Conservation (phyloP, 1,140 invertebrate genomes). For the Cardiocondyla obscurior region DNA sequence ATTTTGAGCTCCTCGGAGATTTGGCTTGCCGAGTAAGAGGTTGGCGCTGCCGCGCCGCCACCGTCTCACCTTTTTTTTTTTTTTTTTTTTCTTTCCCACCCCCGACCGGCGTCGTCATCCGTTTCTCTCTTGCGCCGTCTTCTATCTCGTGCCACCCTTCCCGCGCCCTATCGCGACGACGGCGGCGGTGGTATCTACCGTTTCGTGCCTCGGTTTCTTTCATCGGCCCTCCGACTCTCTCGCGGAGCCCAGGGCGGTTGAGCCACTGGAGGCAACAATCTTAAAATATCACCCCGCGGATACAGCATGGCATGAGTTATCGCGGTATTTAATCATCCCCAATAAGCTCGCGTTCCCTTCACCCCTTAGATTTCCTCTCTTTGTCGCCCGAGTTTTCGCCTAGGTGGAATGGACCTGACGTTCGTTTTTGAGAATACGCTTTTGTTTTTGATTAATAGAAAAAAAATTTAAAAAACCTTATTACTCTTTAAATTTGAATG, state of each 20-base stretch:
- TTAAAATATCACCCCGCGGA: slow-evolving; percentile 77
- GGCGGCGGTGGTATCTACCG: slow-evolving; percentile 35
- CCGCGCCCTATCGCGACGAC: slow-evolving; percentile 18
- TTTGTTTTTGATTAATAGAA: slow-evolving; percentile 7
- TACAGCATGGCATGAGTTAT: slow-evolving; percentile 73
- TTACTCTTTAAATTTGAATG: slow-evolving; percentile 5
- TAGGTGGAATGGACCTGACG: slow-evolving; percentile 9
- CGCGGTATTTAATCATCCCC: slow-evolving; percentile 80
- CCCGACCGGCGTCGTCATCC: slow-evolving; percentile 10
- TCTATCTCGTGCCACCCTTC: not conserved
- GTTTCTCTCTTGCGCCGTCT: slow-evolving; percentile 31
- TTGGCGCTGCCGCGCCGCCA: not conserved
- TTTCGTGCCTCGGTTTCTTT: slow-evolving; percentile 40
- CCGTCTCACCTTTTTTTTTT: not conserved
- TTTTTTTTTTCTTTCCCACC: not conserved
- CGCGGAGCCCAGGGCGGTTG: not conserved
- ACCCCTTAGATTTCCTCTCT: slow-evolving; percentile 54
- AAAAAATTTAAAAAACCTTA: slow-evolving; percentile 2
- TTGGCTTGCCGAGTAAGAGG: slow-evolving; percentile 70
- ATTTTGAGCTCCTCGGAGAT: slow-evolving; percentile 77
- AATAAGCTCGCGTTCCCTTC: slow-evolving; percentile 75
- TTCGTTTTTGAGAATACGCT: not conserved
- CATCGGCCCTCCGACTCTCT: slow-evolving; percentile 22
- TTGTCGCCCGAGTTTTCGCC: not conserved
- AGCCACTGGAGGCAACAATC: slow-evolving; percentile 69